Conservation (phyloP, 2,888 invertebrate species). For the Himalopsyche tibetana region DNA sequence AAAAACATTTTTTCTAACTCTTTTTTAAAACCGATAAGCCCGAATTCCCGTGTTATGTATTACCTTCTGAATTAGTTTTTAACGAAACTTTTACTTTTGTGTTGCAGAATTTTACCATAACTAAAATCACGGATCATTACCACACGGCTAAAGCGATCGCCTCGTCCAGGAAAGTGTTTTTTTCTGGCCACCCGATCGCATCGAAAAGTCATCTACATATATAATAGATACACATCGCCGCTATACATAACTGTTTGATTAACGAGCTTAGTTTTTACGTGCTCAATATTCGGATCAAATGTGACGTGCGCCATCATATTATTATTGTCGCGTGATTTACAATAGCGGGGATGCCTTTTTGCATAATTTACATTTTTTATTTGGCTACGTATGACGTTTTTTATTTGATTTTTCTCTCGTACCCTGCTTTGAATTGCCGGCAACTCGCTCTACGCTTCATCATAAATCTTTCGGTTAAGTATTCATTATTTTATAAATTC, state of each 20-base stretch:
- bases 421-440: not conserved
- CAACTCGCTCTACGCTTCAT: not conserved
- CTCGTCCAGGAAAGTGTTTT: not conserved
- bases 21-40: no score
- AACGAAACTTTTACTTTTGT: no score
- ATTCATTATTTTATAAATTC: no score
- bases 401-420: not conserved
- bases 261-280: conserved; percentile 17
- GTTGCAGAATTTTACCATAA: no score
- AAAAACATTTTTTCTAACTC: no score
- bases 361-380: not conserved
- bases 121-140: no score
- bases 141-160: no score
- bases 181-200: conserved; percentile 24
- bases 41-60: no score
- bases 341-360: not conserved
- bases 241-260: not conserved
- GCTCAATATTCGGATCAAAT: not conserved
- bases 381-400: not conserved
- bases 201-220: not conserved
- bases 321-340: conserved; percentile 11
- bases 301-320: conserved; percentile 30
- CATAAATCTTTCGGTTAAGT: no score
- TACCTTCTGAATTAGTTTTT: no score
- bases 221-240: not conserved